Evolutionary conservation across 2,113 vertebrate species (phyloP), one percentile per base, ranked within the genome.

Genomic region (Neoarius graeffei): DNA sequence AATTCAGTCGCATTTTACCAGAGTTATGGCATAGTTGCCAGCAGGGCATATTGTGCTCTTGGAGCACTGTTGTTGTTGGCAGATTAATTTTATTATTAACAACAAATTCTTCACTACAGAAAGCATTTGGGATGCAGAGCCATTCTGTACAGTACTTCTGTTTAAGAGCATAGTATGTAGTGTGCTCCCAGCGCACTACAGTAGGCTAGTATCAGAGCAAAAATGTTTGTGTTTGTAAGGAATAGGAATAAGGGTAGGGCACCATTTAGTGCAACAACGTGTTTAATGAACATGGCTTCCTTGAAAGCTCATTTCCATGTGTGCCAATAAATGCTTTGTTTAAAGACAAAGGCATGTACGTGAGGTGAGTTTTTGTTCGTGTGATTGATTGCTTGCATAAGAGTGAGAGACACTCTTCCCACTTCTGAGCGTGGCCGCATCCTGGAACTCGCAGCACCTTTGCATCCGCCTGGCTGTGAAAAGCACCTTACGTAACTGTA

Each of bases 401-500:
- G 77, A 82, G n/a, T 86, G 87, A 91, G 76, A 87, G 81, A 91
- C 92, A 90, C 71, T 85, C 89, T 87, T 91, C 88, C 85, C 82
- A 83, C 89, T 83, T 91, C 77, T 76, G 83, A 88, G 71, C 66
- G 59, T 52, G 80, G 85, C 86, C 81, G 88, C 71, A 84, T 90
- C 81, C 85, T 85, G 87, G 59, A 88, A 86, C 82, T 89, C 86
- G 71, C 84, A 79, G 59, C 30, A 64, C 80, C 80, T 84, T 89
- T 73, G 83, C 73, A 83, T 89, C 85, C 86, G 85, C 81, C 85
- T 69, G 88, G 54, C 85, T 90, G 88, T 87, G 88, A 90, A 89
- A 92, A 87, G 89, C 91, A 91, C 91, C 89, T 95, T 95, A 93
- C 90, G 92, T 94, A 94, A 95, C 89, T 92, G 93, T 89, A 90